Base-by-base conservation (phyloP, 2,888 invertebrate genomes). In the Auanema sp. region DNA sequence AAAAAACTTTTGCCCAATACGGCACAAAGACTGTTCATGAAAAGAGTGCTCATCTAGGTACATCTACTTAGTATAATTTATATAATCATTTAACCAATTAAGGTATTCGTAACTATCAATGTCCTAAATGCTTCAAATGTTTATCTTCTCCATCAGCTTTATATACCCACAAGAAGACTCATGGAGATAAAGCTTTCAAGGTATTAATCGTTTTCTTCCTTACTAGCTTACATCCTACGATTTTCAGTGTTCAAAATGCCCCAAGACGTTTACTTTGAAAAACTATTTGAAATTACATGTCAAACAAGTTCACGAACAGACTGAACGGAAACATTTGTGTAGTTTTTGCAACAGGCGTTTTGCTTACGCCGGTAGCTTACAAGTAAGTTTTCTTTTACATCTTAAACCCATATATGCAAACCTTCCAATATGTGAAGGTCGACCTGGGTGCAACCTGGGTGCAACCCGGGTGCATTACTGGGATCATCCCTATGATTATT, bases 1-100 rank as follows among this genome's bases (percentile, higher is more conserved):
- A 77, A 25, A 83, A 84, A 63, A 81, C 81, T 21, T 83, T 83
- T 61, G 83, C 83, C 1, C 83, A 83, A 61, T 83, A 82, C 57
- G 83, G 83, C 11, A 83, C 83, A 4, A 83, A 83, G 68, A 83
- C 83, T 1, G 83, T 83, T 1, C 83, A 83, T 65, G 83, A 83
- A 71, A 80, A 80, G 66, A 78, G 78, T 49, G 80, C 83, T 12
- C 83, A 83, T 67, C 65, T 82, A 44, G 79, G 76, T 69, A 53
- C 47, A 62, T 67, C 41, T 16, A 40, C n/a, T 14, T 12, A 18
- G 62, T 11, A 14, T 42, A 23, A 16, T 14, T 52, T 3, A 11
- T 21, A 14, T 53, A n/a, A n/a, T n/a, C n/a, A n/a, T n/a, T n/a
- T n/a, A n/a, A n/a, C n/a, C n/a, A n/a, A n/a, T 60, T 44, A 60